Base-by-base conservation (phyloP, 2,888 invertebrate genomes). In the Brachyptera risi region DNA sequence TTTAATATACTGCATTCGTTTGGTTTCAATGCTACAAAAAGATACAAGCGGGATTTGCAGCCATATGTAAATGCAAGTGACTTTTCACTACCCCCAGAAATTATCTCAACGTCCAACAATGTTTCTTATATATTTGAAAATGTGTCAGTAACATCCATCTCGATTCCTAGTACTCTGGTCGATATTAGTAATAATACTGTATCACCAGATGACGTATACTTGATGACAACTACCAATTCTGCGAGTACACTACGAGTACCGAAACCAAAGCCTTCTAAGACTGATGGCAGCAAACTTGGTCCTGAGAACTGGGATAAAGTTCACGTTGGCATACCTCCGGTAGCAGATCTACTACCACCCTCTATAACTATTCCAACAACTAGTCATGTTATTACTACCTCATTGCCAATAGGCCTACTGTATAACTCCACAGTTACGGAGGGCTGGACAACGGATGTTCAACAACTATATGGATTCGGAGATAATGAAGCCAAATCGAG, bases 211-310 rank as follows among this genome's bases (percentile, higher is more conserved):
- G n/a, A n/a, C n/a, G n/a, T n/a, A n/a, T n/a, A n/a, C n/a, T n/a
- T n/a, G n/a, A n/a, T n/a, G n/a, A n/a, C n/a, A n/a, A n/a, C n/a
- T n/a, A n/a, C n/a, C n/a, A n/a, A n/a, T n/a, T n/a, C n/a, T n/a
- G n/a, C n/a, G n/a, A 62, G 51, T 4, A 62, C 61, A 15, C 54
- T 27, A 38, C 58, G 62, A 60, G 27, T 58, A 35, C 65, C 65
- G 2, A 68, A 65, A 58, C 65, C 61, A 3, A 67, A 68, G 35
- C 67, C 68, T n/a, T 58, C 62, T n/a, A 59, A 66, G 38, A 67
- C 63, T 9, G 63, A 68, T 61, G 67, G 62, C 7, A 59, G 60
- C 21, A 58, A 62, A 60, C 56, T 66, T 2, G 62, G 61, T 37
- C 58, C 63, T 15, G 54, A 63, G 27, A 60, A 65, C 37, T 66